Evolutionary conservation across 2,113 vertebrate genomes (phyloP).

Genomic region (Mus musculus): GRCm39 chr14:105091001-105091500

Average conservation of each 20-base stretch:
- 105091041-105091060: too few species aligned
- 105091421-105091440: not conserved
- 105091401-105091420: constrained; percentile 50
- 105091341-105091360: not conserved
- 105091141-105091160: not conserved
- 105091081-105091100: too few species aligned
- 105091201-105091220: not conserved
- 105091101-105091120: too few species aligned
- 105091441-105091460: not conserved
- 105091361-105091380: not conserved
- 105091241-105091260: not conserved
- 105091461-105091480: not conserved
- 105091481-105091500: not conserved
- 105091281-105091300: not conserved
- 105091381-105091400: not conserved
- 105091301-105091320: not conserved
- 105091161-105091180: not conserved
- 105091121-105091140: too few species aligned
- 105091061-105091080: too few species aligned
- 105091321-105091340: not conserved
- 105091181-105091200: not conserved
- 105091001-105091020: too few species aligned
- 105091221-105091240: not conserved
- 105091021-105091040: too few species aligned
- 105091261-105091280: not conserved